These are phyloP conservation scores for Pachydiplax longipennis DNA, from an alignment of 2,888 invertebrate species.

Conservation along the genomic window DNA sequence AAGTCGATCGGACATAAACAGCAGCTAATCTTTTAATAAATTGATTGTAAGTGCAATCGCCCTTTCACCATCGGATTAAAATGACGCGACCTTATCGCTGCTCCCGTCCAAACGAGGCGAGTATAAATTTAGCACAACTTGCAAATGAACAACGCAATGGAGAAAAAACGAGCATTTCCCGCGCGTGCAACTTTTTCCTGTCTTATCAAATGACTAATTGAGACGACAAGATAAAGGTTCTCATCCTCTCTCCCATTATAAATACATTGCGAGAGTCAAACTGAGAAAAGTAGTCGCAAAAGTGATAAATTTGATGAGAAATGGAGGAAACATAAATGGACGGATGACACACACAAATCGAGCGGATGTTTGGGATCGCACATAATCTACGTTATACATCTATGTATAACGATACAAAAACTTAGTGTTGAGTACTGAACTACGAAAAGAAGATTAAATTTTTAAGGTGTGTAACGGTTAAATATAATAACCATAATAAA, in stretches of 20 bases:
- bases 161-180: not conserved
- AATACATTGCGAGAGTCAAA: not conserved
- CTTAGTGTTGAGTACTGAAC: too few relatives aligned
- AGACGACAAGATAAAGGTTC: conserved; percentile 22
- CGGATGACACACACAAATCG: too few relatives aligned
- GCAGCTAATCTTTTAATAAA: too few relatives aligned
- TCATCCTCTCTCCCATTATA: not conserved
- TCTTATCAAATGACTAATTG: conserved; percentile 30
- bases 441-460: too few relatives aligned
- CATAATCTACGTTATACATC: too few relatives aligned
- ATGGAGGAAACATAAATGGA: too few relatives aligned
- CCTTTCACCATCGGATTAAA: not conserved
- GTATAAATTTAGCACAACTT: not conserved
- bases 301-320: not conserved
- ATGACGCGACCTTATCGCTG: not conserved
- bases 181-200: conserved; percentile 1
- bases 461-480: too few relatives aligned
- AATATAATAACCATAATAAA: too few relatives aligned
- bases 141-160: too few relatives aligned
- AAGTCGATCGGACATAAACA: too few relatives aligned
- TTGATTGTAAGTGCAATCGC: not conserved
- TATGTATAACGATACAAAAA: too few relatives aligned
- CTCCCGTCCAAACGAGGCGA: not conserved
- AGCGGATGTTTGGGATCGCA: too few relatives aligned
- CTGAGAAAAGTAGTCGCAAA: not conserved